phyloP scores from a whole-genome alignment of 1,140 invertebrate species.

The Pristionchus pacificus region DNA sequence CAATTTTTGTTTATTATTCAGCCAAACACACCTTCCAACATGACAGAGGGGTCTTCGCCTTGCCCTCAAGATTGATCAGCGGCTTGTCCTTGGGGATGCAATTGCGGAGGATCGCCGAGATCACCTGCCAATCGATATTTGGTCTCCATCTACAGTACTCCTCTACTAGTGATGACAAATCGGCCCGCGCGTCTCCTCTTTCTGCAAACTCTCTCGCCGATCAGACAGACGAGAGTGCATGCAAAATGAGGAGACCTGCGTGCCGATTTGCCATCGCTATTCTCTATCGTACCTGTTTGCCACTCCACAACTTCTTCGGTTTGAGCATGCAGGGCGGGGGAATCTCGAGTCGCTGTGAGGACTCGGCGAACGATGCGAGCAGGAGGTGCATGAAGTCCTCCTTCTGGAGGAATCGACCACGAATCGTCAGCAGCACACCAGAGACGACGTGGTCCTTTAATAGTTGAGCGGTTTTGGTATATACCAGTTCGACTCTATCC shows the following conservation, averaged over 20 bases:
- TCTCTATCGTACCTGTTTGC: slow-evolving; percentile 88
- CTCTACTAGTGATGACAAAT: slow-evolving; percentile 19
- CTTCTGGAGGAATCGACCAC: slow-evolving; percentile 78
- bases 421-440: slow-evolving; percentile 79
- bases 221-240: too few species aligned
- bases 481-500: neutral
- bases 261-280: too few species aligned
- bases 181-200: too few species aligned
- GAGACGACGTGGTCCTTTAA: slow-evolving; percentile 84
- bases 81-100: slow-evolving; percentile 72
- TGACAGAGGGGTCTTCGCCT: slow-evolving; percentile 76
- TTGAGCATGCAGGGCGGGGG: slow-evolving; percentile 83
- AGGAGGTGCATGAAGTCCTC: slow-evolving; percentile 86
- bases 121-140: slow-evolving; percentile 42
- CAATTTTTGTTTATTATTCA: too few species aligned
- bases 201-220: too few species aligned
- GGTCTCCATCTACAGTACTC: neutral
- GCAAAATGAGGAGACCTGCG: too few species aligned
- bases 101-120: slow-evolving; percentile 71
- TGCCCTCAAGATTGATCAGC: slow-evolving; percentile 73
- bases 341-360: slow-evolving; percentile 66
- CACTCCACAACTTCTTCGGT: slow-evolving; percentile 84
- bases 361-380: slow-evolving; percentile 73
- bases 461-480: neutral
- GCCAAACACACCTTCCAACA: slow-evolving; percentile 56